Conservation (phyloP, 2,113 vertebrate species). For the Hippolais icterina region DNA sequence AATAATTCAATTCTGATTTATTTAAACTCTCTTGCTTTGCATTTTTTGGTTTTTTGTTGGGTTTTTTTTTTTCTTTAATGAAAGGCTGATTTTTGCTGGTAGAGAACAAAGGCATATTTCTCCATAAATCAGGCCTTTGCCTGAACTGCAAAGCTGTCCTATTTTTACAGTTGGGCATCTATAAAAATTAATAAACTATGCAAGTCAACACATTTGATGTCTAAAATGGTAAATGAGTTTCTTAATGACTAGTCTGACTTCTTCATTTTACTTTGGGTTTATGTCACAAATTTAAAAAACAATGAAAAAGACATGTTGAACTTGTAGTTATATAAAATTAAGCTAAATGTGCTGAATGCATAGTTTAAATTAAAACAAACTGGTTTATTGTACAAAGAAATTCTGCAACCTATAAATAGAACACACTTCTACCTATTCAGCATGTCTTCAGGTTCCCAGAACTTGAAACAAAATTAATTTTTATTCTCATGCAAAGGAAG, state of each 20-base stretch:
- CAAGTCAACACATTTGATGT: background rate
- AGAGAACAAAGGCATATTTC: background rate
- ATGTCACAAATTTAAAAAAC: background rate
- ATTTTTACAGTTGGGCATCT: background rate
- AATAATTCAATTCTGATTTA: background rate
- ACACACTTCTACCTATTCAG: conserved; percentile 1
- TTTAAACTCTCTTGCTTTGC: background rate
- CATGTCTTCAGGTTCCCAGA: background rate
- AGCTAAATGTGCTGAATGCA: conserved; percentile 29
- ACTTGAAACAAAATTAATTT: conserved; percentile 17
- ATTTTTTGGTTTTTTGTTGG: background rate
- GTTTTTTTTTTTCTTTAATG: background rate
- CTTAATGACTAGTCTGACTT: conserved; percentile 7
- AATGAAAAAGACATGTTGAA: background rate
- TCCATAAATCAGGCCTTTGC: background rate
- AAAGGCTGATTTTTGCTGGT: background rate
- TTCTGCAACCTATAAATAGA: conserved; percentile 38
- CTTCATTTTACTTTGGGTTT: background rate
- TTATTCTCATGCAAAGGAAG: background rate
- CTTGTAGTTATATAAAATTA: conserved; percentile 18
- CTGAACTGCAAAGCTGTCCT: background rate
- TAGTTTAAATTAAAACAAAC: conserved; percentile 49
- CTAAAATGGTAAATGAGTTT: conserved; percentile 14
- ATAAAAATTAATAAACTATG: conserved; percentile 11
- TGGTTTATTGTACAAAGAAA: background rate